Percentiles rank a stretch among this genome's conserved stretches.
These are phyloP conservation scores for Mylabris phalerata DNA, from an alignment of 1,140 invertebrate species.

Conservation along the genomic window DNA sequence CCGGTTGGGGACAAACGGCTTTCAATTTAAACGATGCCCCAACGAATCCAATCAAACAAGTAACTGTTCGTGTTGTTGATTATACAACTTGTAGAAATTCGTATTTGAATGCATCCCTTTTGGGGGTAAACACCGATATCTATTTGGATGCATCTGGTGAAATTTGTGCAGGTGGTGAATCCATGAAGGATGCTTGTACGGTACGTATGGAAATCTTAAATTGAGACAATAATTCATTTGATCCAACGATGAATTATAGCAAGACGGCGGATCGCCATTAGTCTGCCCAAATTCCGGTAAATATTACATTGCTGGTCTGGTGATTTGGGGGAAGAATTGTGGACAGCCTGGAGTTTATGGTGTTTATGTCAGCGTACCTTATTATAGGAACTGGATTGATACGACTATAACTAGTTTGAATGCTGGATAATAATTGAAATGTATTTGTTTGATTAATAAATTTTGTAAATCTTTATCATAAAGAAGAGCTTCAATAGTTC, in stretches of 20 bases:
- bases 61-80: constrained; percentile 22
- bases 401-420: too few species aligned
- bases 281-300: constrained; percentile 52
- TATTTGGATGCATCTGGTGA: constrained; percentile 34
- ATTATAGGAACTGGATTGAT: constrained; percentile 18
- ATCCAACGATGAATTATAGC: constrained; percentile 43
- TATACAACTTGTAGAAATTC: constrained; percentile 28
- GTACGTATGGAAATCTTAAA: constrained; percentile 19
- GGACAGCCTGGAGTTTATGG: constrained; percentile 34
- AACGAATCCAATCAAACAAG: constrained; percentile 33
- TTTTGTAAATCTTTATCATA: too few species aligned
- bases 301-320: constrained; percentile 57
- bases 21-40: constrained; percentile 26
- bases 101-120: constrained; percentile 17
- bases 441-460: too few species aligned
- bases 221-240: too few species aligned
- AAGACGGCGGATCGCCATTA: constrained; percentile 69
- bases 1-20: constrained; percentile 33
- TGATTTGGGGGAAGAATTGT: constrained; percentile 66
- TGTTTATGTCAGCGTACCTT: constrained; percentile 36
- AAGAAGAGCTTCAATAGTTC: too few species aligned
- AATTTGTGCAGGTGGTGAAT: constrained; percentile 36
- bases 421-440: too few species aligned
- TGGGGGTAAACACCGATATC: constrained; percentile 27
- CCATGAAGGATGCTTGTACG: constrained; percentile 35